A percentile compares a stretch with the other conserved stretches of the same genome.
Conservation (phyloP, 2,888 invertebrate species). For the Thereva nobilitata region DNA sequence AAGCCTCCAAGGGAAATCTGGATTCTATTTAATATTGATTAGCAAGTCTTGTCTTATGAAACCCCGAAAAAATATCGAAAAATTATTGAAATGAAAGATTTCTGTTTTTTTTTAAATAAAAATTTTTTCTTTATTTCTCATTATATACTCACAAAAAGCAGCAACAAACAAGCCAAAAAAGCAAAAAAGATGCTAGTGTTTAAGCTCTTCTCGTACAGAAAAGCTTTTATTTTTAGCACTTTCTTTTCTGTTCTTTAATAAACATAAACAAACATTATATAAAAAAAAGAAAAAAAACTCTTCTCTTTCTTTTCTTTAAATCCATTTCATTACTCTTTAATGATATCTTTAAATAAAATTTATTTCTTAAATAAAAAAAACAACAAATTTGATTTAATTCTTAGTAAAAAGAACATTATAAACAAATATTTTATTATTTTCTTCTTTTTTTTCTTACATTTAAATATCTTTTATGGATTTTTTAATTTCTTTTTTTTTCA, state of each 20-base stretch:
- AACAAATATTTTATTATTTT: constrained; percentile 27
- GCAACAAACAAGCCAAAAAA: constrained; percentile 37
- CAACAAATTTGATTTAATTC: constrained; percentile 33
- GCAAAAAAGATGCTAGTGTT: constrained; percentile 22
- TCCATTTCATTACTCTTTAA: constrained; percentile 11
- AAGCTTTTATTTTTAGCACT: constrained; percentile 18
- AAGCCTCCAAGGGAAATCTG: too few relatives aligned
- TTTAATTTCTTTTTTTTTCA: constrained; percentile 13
- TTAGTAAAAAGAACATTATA: constrained; percentile 27
- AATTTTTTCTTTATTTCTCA: constrained; percentile 34
- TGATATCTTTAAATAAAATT: constrained; percentile 13
- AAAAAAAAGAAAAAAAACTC: neutral
- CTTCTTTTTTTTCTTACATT: constrained; percentile 11
- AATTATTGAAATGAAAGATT: too few relatives aligned
- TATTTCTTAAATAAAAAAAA: constrained; percentile 21
- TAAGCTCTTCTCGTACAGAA: neutral
- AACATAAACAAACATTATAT: constrained; percentile 20
- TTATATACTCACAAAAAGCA: constrained; percentile 36
- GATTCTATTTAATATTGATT: too few relatives aligned
- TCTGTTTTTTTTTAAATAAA: constrained; percentile 21
- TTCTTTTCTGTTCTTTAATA: constrained; percentile 21
- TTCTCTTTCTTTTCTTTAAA: constrained; percentile 1
- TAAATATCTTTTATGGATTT: neutral
- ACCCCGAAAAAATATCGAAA: too few relatives aligned
- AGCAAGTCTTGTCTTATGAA: too few relatives aligned